A percentile compares a stretch with the other conserved stretches of the same genome.
These are phyloP conservation scores for Lonchura striata DNA, from an alignment of 2,113 vertebrate genomes.

Conservation along the genomic window DNA sequence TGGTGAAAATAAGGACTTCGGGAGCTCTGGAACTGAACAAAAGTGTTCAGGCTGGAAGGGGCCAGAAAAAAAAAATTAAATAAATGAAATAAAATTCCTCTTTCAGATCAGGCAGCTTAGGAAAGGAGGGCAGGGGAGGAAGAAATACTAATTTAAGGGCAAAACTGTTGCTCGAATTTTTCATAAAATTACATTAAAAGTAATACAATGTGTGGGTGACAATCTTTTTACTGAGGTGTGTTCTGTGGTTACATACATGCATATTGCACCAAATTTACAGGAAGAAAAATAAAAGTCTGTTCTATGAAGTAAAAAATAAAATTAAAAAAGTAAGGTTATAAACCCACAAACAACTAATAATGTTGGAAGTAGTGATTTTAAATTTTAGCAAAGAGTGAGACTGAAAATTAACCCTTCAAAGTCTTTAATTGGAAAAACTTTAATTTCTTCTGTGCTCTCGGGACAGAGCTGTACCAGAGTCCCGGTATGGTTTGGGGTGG, in stretches of 20 bases:
- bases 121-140: background rate
- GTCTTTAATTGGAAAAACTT: background rate
- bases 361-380: background rate
- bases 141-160: conserved; percentile 25
- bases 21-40: background rate
- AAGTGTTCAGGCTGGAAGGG: background rate
- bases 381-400: background rate
- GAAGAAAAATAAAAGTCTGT: conserved; percentile 32
- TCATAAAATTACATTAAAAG: conserved; percentile 68
- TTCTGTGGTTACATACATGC: conserved; percentile 43
- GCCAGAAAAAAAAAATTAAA: conserved; percentile 68
- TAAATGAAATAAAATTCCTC: conserved; percentile 56
- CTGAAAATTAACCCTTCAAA: background rate
- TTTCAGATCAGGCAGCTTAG: background rate
- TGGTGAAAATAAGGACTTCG: background rate
- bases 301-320: background rate
- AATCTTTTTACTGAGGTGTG: conserved; percentile 59
- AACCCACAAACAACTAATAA: background rate
- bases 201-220: conserved; percentile 62
- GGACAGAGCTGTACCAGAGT: background rate
- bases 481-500: background rate
- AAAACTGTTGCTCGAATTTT: background rate
- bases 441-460: background rate
- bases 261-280: conserved; percentile 43
- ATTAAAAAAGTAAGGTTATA: background rate